Percentiles rank a stretch among this genome's conserved stretches.
phyloP scores from a whole-genome alignment of 2,113 vertebrate genomes.

The Datnioides undecimradiatus region DNA sequence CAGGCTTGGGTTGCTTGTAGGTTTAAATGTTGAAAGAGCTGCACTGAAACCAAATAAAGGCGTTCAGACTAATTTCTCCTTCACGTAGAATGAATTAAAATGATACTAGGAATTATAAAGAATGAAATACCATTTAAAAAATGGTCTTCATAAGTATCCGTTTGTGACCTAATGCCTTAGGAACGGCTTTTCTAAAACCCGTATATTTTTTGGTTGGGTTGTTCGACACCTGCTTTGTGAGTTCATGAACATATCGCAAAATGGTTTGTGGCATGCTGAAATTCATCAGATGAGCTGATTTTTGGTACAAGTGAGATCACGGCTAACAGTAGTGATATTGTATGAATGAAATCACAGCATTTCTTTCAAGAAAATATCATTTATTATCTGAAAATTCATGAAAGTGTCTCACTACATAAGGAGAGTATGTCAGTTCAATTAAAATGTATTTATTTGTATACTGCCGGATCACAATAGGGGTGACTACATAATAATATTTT shows the following conservation, averaged over 20 bases:
- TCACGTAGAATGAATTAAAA: not conserved
- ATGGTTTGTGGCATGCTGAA: not conserved
- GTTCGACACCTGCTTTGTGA: not conserved
- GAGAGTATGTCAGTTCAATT: no score
- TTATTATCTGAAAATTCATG: no score
- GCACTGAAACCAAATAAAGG: not conserved
- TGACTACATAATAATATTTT: no score
- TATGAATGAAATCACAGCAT: no score
- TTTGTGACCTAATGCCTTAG: no score
- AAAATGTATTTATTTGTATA: no score
- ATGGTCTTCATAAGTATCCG: no score
- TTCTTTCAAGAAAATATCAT: not conserved
- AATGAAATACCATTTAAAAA: no score
- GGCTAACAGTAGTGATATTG: not conserved
- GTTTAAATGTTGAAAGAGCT: not conserved
- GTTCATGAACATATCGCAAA: not conserved
- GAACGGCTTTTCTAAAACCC: no score
- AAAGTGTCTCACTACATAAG: not conserved
- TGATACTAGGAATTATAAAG: no score
- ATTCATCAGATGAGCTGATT: no score
- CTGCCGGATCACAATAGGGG: no score
- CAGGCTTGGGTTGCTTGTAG: not conserved
- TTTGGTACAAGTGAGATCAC: not conserved
- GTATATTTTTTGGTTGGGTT: not conserved
- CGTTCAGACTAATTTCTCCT: not conserved